Percentiles rank a stretch among this genome's conserved stretches.
phyloP scores from a whole-genome alignment of 1,140 invertebrate genomes.

The Drosophila elegans region DNA sequence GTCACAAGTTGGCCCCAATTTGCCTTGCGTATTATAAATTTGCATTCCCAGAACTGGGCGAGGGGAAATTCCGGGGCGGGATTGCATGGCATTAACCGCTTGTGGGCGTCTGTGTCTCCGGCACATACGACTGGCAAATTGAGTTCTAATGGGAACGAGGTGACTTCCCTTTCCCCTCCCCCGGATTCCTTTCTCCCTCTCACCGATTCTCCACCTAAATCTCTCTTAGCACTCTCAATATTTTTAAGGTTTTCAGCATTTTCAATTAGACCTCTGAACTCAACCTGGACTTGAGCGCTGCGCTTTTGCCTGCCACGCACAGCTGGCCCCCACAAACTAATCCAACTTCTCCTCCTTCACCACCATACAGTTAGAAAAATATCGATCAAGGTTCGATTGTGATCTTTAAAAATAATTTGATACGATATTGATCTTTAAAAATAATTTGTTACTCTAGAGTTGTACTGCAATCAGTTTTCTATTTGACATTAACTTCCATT shows the following conservation, averaged over 20 bases:
- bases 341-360: slow-evolving; percentile 11
- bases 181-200: neutral
- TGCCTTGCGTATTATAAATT: slow-evolving; percentile 75
- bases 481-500: no score
- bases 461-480: no score
- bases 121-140: slow-evolving; percentile 61
- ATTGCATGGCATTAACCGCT: slow-evolving; percentile 34
- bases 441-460: no score
- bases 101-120: slow-evolving; percentile 64
- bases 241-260: slow-evolving; percentile 81
- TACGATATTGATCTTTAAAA: no score
- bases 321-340: slow-evolving; percentile 48
- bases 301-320: slow-evolving; percentile 40
- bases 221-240: slow-evolving; percentile 66
- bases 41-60: slow-evolving; percentile 44
- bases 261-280: slow-evolving; percentile 84
- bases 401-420: neutral
- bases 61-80: neutral
- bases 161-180: slow-evolving; percentile 8
- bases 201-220: slow-evolving; percentile 24
- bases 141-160: slow-evolving; percentile 74
- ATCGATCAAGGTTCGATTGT: no score
- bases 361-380: neutral
- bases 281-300: slow-evolving; percentile 46
- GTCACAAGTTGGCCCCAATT: slow-evolving; percentile 83